Conservation (phyloP, 2,797 vertebrate species). For the Pseudomugil tenellus region DNA sequence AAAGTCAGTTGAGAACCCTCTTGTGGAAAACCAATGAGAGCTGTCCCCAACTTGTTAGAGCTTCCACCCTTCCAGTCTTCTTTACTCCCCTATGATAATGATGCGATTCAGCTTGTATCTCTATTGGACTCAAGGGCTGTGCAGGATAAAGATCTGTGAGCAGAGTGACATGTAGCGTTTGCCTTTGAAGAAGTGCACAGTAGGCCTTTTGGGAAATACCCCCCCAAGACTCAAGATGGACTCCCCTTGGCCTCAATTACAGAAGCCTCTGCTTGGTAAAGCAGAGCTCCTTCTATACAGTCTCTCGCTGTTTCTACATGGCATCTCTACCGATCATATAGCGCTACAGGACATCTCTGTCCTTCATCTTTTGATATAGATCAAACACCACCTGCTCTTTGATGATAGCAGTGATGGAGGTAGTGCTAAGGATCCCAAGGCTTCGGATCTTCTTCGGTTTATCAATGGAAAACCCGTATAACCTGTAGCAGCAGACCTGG, state of each 20-base stretch:
- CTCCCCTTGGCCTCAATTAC: conserved; percentile 81
- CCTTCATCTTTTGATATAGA: conserved; percentile 72
- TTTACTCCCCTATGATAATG: conserved; percentile 50
- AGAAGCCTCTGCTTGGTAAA: conserved; percentile 34
- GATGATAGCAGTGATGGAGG: conserved; percentile 62
- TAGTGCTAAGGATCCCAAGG: conserved; percentile 44
- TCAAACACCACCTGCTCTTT: conserved; percentile 71
- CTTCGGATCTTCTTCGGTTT: conserved; percentile 36
- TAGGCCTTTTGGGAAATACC: conserved; percentile 55
- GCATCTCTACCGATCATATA: conserved; percentile 44
- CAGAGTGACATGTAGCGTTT: conserved; percentile 57
- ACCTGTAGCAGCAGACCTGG: conserved; percentile 56
- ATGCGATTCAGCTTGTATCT: conserved; percentile 47
- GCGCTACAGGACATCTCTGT: conserved; percentile 60
- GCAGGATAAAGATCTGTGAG: conserved; percentile 58
- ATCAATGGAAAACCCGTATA: conserved; percentile 49
- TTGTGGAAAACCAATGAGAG: conserved; percentile 39
- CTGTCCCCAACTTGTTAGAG: conserved; percentile 36
- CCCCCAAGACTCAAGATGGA: conserved; percentile 57
- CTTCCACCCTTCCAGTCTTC: conserved; percentile 38
- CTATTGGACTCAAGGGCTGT: conserved; percentile 32
- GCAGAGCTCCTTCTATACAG: conserved; percentile 35
- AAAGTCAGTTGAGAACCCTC: conserved; percentile 40
- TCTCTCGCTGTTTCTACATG: conserved; percentile 48
- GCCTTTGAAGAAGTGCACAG: conserved; percentile 67